Evolutionary conservation across 2,797 vertebrate genomes (phyloP), one percentile per base, ranked within the genome.

Genomic region (Aplochiton taeniatus): DNA sequence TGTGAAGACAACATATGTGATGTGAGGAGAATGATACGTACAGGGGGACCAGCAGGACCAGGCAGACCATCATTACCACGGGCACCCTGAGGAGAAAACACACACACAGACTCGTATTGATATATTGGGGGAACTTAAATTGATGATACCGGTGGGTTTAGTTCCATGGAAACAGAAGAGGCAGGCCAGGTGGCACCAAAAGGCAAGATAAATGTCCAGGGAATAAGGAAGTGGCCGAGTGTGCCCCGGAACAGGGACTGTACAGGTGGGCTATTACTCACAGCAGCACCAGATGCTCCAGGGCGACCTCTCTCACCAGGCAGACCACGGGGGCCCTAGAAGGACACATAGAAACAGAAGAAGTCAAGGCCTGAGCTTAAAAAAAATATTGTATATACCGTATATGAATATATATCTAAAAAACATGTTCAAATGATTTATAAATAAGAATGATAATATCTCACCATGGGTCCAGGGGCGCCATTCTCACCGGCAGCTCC

Each of bases 31-130:
- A 9, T 46, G 62, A 68, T 20, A 94, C 97, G 79, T 83, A 99
- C 97, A 11, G 95, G 95, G 66, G 97, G 96, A 79, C 97, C 97
- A 68, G 95, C 97, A 0, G 97, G 96, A 63, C 97, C 97, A 0
- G 96, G 94, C 70, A 98, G 87, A 56, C 97, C 97, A 50, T 99
- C 97, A 0, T 98, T 98, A 85, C 97, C 97, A 72, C 97, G 95
- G 55, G 96, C 97, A 73, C 97, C 97, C 97, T 98, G 83, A 4
- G 49, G 63, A 81, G 62, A 57, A 17, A 75, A 57, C 56, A 58
- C 46, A 58, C 16, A 9, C 61, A 8, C 14, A 43, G 31, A 62
- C 60, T 31, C 31, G 31, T 31, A 31, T 6, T 31, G 31, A 31
- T 31, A 31, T n/a, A n/a, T n/a, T n/a, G n/a, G n/a, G n/a, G n/a